Evolutionary conservation across 2,797 vertebrate genomes (phyloP).

Genomic region (Brotula barbata): DNA sequence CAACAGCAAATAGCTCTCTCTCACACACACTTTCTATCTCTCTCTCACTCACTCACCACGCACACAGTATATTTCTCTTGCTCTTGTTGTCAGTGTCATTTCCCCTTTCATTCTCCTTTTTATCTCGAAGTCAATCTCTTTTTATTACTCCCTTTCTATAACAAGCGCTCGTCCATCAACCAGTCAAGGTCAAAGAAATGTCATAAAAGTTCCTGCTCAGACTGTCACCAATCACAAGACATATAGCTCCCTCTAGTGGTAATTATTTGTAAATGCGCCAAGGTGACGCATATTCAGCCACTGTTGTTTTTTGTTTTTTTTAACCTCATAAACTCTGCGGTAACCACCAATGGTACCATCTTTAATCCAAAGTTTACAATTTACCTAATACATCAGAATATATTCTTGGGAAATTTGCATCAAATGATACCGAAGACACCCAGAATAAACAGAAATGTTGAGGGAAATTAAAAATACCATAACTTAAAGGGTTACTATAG

Average conservation of each 20-base stretch:
- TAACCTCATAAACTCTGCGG: not conserved
- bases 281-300: not conserved
- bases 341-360: too few relatives aligned
- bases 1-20: not conserved
- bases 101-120: constrained; percentile 12
- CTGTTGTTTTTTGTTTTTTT: too few relatives aligned
- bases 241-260: constrained; percentile 53
- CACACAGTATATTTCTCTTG: not conserved
- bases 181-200: constrained; percentile 25
- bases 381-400: too few relatives aligned
- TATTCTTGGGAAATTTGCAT: too few relatives aligned
- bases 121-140: constrained; percentile 21
- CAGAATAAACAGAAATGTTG: too few relatives aligned
- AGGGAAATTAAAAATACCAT: too few relatives aligned
- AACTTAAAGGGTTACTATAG: too few relatives aligned
- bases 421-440: too few relatives aligned
- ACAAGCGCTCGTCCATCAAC: constrained; percentile 23
- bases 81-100: not conserved
- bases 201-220: not conserved
- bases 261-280: not conserved
- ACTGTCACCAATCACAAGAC: constrained; percentile 11
- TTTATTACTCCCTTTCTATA: constrained; percentile 16
- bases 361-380: too few relatives aligned
- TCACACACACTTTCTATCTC: too few relatives aligned
- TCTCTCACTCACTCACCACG: not conserved